Percentiles rank a stretch among this genome's conserved stretches.
Evolutionary conservation across 2,888 invertebrate species (phyloP).

Genomic region (Steinernema hermaphroditum): DNA sequence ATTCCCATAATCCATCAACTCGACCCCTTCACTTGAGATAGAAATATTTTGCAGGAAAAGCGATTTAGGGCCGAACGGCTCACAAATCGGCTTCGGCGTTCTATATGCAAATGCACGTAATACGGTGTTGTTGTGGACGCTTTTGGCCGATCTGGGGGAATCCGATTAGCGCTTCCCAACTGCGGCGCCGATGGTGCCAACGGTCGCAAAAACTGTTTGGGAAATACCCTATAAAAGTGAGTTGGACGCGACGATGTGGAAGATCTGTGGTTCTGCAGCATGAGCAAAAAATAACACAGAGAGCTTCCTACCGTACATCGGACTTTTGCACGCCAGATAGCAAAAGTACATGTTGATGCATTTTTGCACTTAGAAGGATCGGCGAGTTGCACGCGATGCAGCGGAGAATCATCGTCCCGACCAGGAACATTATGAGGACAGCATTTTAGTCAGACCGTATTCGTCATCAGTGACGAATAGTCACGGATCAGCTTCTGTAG

Average conservation of each 20-base stretch:
- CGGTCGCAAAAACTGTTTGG: slow-evolving; percentile 9
- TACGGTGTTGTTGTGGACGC: slow-evolving; percentile 16
- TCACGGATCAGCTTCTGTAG: too few relatives aligned
- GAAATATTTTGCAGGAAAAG: slow-evolving; percentile 28
- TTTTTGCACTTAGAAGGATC: too few relatives aligned
- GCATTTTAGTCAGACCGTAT: too few relatives aligned
- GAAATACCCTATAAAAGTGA: not conserved
- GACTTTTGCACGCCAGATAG: not conserved
- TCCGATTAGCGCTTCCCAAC: slow-evolving; percentile 2
- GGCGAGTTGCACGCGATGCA: too few relatives aligned
- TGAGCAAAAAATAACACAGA: slow-evolving; percentile 1
- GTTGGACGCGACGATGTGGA: not conserved
- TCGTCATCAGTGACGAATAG: too few relatives aligned
- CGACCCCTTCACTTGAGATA: not conserved
- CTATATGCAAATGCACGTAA: slow-evolving; percentile 14
- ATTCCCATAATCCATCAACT: slow-evolving; percentile 25
- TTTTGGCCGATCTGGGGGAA: not conserved
- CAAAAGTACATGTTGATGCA: too few relatives aligned
- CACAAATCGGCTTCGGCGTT: slow-evolving; percentile 2
- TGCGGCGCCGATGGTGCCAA: not conserved
- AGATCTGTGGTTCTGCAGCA: not conserved
- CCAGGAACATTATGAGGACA: too few relatives aligned
- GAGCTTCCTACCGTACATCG: not conserved
- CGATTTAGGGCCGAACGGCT: slow-evolving; percentile 30
- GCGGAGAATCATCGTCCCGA: too few relatives aligned